A percentile compares a stretch with the other conserved stretches of the same genome.
These are phyloP conservation scores for Paratrypauchen microcephalus DNA, from an alignment of 2,797 vertebrate species.

Conservation along the genomic window DNA sequence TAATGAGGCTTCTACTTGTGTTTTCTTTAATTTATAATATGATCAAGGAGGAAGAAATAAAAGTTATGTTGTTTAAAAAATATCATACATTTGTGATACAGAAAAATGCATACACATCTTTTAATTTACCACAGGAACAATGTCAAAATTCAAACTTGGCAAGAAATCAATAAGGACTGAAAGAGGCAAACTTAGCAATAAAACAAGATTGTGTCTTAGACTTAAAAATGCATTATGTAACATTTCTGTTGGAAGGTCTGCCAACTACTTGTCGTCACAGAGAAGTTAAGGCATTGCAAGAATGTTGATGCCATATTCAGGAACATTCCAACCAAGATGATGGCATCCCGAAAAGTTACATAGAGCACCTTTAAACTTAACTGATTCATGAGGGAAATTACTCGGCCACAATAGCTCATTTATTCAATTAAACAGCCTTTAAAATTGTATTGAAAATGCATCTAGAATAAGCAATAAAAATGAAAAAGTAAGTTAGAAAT, in stretches of 20 bases:
- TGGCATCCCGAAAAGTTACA: too few relatives aligned
- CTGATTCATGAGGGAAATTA: too few relatives aligned
- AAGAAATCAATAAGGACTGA: neutral
- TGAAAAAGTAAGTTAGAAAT: too few relatives aligned
- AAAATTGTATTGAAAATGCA: too few relatives aligned
- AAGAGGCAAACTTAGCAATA: neutral
- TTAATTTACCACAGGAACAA: neutral
- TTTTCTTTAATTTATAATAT: conserved; percentile 11
- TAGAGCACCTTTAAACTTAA: too few relatives aligned
- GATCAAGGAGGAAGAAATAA: neutral
- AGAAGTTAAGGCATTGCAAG: too few relatives aligned
- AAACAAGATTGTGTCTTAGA: neutral
- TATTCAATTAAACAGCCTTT: too few relatives aligned
- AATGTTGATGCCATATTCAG: too few relatives aligned
- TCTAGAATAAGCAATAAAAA: too few relatives aligned
- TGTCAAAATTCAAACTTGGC: neutral
- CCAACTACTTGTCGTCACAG: neutral
- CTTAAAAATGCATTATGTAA: neutral
- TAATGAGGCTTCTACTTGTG: conserved; percentile 18
- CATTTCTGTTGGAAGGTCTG: neutral
- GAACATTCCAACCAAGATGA: too few relatives aligned
- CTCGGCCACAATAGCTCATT: too few relatives aligned
- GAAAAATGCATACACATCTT: neutral
- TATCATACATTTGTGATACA: neutral
- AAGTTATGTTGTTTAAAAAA: neutral